phyloP scores from a whole-genome alignment of 2,888 invertebrate species.

The Apodemia zela region DNA sequence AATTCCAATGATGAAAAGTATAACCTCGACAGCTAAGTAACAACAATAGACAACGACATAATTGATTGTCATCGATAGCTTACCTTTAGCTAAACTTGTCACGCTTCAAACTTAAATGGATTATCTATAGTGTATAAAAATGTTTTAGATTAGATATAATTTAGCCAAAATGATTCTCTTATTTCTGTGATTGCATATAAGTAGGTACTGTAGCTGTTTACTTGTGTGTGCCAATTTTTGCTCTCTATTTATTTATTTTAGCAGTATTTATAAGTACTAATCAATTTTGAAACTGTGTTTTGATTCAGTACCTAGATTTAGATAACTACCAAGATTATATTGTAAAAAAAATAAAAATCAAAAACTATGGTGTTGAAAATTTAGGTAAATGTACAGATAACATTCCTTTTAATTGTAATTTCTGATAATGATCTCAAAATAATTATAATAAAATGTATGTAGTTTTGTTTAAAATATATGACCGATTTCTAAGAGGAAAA shows the following conservation, averaged over 20 bases:
- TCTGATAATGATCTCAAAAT: not conserved
- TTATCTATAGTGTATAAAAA: not conserved
- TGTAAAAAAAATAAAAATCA: not conserved
- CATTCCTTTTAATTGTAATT: not conserved
- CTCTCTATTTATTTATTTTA: conserved; percentile 6
- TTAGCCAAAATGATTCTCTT: conserved; percentile 10
- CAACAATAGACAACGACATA: too few species aligned
- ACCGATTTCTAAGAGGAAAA: too few species aligned
- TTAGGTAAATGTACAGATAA: not conserved
- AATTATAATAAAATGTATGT: not conserved
- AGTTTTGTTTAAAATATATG: too few species aligned
- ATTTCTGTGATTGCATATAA: conserved; percentile 9
- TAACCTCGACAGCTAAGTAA: not conserved
- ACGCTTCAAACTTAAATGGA: not conserved
- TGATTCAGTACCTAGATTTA: too few species aligned
- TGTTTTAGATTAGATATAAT: not conserved
- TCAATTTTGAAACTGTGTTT: not conserved
- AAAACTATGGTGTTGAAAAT: not conserved
- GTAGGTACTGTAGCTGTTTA: conserved; percentile 1
- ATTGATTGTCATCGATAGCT: not conserved
- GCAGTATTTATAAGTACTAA: not conserved
- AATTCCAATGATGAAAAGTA: not conserved
- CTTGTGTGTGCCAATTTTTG: conserved; percentile 8
- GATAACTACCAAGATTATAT: not conserved
- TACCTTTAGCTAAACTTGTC: not conserved